Conservation (phyloP, 1,140 invertebrate species). For the Macrobrachium nipponense region DNA sequence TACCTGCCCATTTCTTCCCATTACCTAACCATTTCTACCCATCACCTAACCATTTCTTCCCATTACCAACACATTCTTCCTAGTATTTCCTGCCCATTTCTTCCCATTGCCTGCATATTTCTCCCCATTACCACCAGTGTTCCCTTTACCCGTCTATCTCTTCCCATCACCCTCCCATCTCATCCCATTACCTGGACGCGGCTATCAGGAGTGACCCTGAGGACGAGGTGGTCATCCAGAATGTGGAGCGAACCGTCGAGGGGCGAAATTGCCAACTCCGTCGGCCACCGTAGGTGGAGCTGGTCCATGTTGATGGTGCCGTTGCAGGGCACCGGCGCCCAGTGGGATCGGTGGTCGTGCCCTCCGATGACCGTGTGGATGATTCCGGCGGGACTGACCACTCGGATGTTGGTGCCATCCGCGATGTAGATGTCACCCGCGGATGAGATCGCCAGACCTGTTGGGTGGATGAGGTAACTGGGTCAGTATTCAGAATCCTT, state of each 20-base stretch:
- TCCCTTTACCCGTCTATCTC: too few relatives aligned
- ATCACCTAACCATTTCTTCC: too few relatives aligned
- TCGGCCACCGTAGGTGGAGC: conserved; percentile 90
- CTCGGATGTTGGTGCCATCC: conserved; percentile 90
- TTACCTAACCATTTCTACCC: too few relatives aligned
- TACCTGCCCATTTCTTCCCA: too few relatives aligned
- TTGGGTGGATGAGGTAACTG: background rate
- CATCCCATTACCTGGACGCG: conserved; percentile 76
- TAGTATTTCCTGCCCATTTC: too few relatives aligned
- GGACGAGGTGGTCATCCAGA: conserved; percentile 87
- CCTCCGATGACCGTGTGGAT: conserved; percentile 95
- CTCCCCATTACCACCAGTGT: too few relatives aligned
- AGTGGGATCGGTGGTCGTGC: conserved; percentile 94
- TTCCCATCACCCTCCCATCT: conserved; percentile 21
- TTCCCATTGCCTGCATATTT: too few relatives aligned
- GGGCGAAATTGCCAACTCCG: conserved; percentile 92
- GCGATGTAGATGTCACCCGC: conserved; percentile 91
- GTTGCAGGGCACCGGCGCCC: conserved; percentile 96
- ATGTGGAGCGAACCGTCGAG: conserved; percentile 94
- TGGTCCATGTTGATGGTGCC: conserved; percentile 92
- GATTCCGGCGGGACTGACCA: conserved; percentile 91
- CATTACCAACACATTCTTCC: too few relatives aligned
- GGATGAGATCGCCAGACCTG: conserved; percentile 84
- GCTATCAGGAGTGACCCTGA: conserved; percentile 90
- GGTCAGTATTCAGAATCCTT: background rate